Conservation (phyloP, 2,797 vertebrate species). For the Scomberomorus guttatus region DNA sequence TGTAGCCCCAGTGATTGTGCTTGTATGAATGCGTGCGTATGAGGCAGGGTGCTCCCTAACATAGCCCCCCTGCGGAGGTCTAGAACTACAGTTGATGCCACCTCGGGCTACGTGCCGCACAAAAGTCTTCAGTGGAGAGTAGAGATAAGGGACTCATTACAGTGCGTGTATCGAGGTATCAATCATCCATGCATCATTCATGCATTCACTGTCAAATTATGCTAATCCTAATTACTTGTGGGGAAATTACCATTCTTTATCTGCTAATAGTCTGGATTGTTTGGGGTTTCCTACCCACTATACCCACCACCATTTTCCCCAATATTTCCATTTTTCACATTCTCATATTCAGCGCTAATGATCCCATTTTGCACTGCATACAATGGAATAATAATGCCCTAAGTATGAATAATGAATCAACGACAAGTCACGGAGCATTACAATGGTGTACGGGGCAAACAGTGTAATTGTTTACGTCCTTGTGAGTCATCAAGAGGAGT, state of each 20-base stretch:
- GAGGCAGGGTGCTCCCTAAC: conserved; percentile 30
- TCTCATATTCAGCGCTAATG: conserved; percentile 81
- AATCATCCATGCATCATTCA: conserved; percentile 82
- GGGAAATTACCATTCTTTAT: conserved; percentile 84
- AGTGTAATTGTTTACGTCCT: conserved; percentile 76
- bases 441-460: conserved; percentile 57
- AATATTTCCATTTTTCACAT: conserved; percentile 82
- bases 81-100: conserved; percentile 46
- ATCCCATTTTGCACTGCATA: conserved; percentile 79
- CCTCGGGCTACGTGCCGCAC: conserved; percentile 58
- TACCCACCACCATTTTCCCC: conserved; percentile 59
- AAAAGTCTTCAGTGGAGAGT: conserved; percentile 67
- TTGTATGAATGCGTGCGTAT: conserved; percentile 15
- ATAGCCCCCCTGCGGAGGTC: conserved; percentile 47
- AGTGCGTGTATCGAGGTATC: conserved; percentile 76
- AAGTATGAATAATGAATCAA: conserved; percentile 83
- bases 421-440: conserved; percentile 68
- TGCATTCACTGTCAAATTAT: conserved; percentile 82
- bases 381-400: conserved; percentile 82
- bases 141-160: conserved; percentile 83
- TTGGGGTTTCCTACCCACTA: conserved; percentile 75
- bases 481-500: conserved; percentile 69
- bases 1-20: conserved; percentile 6
- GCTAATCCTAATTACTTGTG: conserved; percentile 85
- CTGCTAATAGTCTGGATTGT: conserved; percentile 82